Conservation (phyloP, 2,113 vertebrate genomes). For the Daboia siamensis region DNA sequence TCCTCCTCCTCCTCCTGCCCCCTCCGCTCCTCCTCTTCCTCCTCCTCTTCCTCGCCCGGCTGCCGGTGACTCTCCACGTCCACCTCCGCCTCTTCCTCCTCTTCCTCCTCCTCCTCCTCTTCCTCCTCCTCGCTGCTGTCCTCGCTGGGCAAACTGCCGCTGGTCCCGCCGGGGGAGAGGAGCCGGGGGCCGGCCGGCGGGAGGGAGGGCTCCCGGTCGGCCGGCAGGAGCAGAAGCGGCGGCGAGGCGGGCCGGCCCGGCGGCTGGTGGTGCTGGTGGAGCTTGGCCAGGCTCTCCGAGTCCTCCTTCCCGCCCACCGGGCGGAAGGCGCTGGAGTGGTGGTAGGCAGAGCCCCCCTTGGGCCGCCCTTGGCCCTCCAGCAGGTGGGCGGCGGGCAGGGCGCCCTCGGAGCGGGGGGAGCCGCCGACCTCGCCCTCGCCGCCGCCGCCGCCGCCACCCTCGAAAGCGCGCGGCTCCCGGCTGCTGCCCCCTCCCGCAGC, state of each 20-base stretch:
- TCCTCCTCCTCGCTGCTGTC: constrained; percentile 82
- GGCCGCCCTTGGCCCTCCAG: constrained; percentile 54
- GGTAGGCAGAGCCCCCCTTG: constrained; percentile 63
- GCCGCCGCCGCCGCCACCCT: constrained; percentile 38
- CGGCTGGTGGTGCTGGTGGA: constrained; percentile 68
- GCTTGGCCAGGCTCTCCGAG: constrained; percentile 87
- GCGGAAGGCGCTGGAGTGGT: constrained; percentile 86
- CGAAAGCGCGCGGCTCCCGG: constrained; percentile 34
- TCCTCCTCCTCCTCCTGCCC: constrained; percentile 84
- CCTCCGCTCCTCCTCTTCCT: constrained; percentile 79
- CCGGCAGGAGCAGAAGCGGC: constrained; percentile 45
- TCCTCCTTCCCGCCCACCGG: constrained; percentile 86
- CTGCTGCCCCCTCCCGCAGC: background rate
- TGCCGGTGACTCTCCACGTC: constrained; percentile 87
- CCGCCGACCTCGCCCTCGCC: background rate
- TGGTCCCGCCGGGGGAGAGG: constrained; percentile 79
- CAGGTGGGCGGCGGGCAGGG: constrained; percentile 54
- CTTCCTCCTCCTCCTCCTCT: constrained; percentile 81
- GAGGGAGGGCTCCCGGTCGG: constrained; percentile 46
- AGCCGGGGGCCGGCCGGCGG: constrained; percentile 53
- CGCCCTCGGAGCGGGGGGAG: constrained; percentile 16
- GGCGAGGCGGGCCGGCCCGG: constrained; percentile 7
- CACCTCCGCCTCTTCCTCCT: constrained; percentile 59
- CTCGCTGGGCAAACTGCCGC: constrained; percentile 87
- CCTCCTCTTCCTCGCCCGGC: constrained; percentile 77